Evolutionary conservation across 2,113 vertebrate genomes (phyloP).

Genomic region (Mandrillus leucophaeus): DNA sequence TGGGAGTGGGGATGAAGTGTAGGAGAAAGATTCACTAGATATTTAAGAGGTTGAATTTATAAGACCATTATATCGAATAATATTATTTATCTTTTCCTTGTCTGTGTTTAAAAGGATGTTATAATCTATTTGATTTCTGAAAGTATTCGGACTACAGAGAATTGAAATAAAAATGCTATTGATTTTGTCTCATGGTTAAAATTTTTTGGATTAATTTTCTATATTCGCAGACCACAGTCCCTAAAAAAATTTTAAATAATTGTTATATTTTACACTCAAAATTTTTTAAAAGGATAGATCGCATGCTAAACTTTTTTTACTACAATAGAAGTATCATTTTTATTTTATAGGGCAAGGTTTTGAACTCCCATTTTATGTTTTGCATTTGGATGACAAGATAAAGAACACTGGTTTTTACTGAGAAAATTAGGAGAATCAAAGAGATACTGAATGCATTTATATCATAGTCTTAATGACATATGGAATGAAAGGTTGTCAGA

Average conservation of each 20-base stretch:
- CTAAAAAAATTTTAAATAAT: background rate
- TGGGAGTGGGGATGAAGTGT: rapidly evolving
- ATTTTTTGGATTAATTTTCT: background rate
- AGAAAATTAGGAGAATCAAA: background rate
- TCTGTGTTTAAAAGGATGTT: background rate
- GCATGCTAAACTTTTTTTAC: background rate
- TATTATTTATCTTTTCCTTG: background rate
- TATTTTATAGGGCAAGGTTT: background rate
- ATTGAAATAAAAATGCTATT: background rate
- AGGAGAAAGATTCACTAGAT: background rate
- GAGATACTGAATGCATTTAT: background rate
- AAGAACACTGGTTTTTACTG: background rate
- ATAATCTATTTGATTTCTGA: background rate
- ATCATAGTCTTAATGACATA: background rate
- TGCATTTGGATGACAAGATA: background rate
- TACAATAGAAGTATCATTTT: background rate
- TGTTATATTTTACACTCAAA: background rate
- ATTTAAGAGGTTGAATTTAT: background rate
- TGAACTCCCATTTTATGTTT: background rate
- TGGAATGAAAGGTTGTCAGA: background rate
- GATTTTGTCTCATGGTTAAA: background rate
- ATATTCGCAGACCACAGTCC: background rate
- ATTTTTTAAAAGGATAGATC: background rate
- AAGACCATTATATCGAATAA: background rate
- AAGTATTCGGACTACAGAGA: background rate